Evolutionary conservation across 37 sponge, comb jelly and placozoan species (phyloP).

Genomic region (Mnemiopsis leidyi): DNA sequence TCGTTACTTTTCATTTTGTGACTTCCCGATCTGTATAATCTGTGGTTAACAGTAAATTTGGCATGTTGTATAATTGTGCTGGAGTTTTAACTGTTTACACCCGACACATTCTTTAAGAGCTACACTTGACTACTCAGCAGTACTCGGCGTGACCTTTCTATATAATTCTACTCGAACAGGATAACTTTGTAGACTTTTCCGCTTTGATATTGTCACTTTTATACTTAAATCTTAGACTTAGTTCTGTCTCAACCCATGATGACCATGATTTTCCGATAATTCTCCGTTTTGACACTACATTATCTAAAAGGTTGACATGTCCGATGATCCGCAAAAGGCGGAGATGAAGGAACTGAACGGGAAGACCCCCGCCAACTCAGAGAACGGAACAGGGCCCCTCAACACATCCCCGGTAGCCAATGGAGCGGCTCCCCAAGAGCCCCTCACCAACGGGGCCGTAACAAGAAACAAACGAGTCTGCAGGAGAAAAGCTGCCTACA

Average conservation of each 20-base stretch:
- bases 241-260: too few species aligned
- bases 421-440: background rate
- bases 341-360: background rate
- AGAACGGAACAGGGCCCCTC: background rate
- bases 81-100: background rate
- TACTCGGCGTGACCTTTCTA: background rate
- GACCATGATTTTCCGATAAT: background rate
- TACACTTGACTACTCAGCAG: background rate
- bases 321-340: background rate
- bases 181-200: too few species aligned
- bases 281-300: background rate
- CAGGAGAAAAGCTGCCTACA: constrained; percentile 15
- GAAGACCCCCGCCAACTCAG: background rate
- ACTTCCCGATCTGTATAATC: too few species aligned
- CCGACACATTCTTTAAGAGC: background rate
- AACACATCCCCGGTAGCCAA: background rate
- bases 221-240: too few species aligned
- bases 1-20: background rate
- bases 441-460: constrained; percentile 4
- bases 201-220: too few species aligned
- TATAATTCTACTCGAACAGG: background rate
- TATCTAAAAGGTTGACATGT: background rate
- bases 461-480: constrained; percentile 14
- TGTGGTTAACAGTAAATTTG: background rate
- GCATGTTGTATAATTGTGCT: background rate